A percentile compares a stretch with the other conserved stretches of the same genome.
Conservation (phyloP, 2,797 vertebrate genomes). For the Gambusia yucatana region DNA sequence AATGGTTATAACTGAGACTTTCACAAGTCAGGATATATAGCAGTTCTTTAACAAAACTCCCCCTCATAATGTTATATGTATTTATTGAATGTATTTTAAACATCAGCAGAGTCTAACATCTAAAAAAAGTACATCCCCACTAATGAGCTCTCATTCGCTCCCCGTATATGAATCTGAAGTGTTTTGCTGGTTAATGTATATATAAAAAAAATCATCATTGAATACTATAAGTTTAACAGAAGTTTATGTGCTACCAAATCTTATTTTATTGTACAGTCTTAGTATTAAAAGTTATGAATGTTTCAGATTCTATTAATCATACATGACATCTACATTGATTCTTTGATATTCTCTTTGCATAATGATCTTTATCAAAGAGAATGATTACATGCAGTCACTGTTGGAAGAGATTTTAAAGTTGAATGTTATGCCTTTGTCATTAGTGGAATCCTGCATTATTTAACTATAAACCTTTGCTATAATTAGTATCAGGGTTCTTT, state of each 20-base stretch:
- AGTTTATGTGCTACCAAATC: background rate
- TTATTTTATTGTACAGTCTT: slow-evolving; percentile 24
- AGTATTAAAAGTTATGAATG: slow-evolving; percentile 14
- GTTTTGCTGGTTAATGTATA: background rate
- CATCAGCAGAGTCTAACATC: slow-evolving; percentile 10
- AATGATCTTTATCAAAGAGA: slow-evolving; percentile 17
- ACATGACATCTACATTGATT: slow-evolving; percentile 30
- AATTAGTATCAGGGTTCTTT: slow-evolving; percentile 13
- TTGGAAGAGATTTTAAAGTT: slow-evolving; percentile 24
- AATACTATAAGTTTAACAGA: background rate
- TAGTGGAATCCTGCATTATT: slow-evolving; percentile 11
- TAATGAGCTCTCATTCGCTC: background rate
- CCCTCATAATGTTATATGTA: slow-evolving; percentile 47
- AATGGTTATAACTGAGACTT: slow-evolving; percentile 19
- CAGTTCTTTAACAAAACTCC: slow-evolving; percentile 38
- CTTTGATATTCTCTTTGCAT: slow-evolving; percentile 26
- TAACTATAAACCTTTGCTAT: slow-evolving; percentile 20
- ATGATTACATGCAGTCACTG: slow-evolving; percentile 13
- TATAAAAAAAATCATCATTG: background rate
- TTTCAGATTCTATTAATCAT: slow-evolving; percentile 30
- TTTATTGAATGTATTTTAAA: slow-evolving; percentile 52
- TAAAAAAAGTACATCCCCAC: slow-evolving; percentile 3
- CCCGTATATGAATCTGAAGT: background rate
- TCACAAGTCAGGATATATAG: slow-evolving; percentile 28
- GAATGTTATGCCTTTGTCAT: slow-evolving; percentile 19